These are phyloP conservation scores for Stomatorhinus walkeri DNA, from an alignment of 2,797 vertebrate genomes.

Conservation along the genomic window DNA sequence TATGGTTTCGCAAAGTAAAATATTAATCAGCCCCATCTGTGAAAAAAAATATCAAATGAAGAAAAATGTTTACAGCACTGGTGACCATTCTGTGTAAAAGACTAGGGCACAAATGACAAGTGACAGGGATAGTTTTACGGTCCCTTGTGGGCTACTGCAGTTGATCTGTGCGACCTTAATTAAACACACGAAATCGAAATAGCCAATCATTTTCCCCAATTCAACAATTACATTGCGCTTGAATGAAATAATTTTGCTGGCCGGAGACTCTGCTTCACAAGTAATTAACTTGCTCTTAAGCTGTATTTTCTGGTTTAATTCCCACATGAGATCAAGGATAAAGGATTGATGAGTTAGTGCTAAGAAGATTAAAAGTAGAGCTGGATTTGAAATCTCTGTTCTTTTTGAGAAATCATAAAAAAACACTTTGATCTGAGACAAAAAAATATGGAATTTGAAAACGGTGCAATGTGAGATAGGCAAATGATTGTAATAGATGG, in stretches of 20 bases:
- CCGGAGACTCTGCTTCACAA: slow-evolving; percentile 44
- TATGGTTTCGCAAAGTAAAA: not conserved
- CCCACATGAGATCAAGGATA: slow-evolving; percentile 53
- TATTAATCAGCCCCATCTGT: not conserved
- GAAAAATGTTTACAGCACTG: not conserved
- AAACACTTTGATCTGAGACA: slow-evolving; percentile 24
- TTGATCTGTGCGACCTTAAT: slow-evolving; percentile 7
- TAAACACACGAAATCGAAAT: slow-evolving; percentile 9
- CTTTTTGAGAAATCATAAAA: slow-evolving; percentile 20
- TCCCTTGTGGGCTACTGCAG: not conserved
- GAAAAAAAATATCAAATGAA: not conserved
- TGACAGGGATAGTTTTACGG: not conserved
- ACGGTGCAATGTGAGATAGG: slow-evolving; percentile 39
- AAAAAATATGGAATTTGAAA: slow-evolving; percentile 40
- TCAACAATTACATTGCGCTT: slow-evolving; percentile 2
- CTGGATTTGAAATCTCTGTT: slow-evolving; percentile 24
- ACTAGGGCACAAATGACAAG: not conserved
- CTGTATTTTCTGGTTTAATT: slow-evolving; percentile 56
- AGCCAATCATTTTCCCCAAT: slow-evolving; percentile 2
- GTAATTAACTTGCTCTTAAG: slow-evolving; percentile 57
- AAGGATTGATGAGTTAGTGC: slow-evolving; percentile 36
- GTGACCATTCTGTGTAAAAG: not conserved
- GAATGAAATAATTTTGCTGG: slow-evolving; percentile 28
- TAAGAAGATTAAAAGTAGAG: slow-evolving; percentile 29
- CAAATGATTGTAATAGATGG: slow-evolving; percentile 50